Percentiles rank a stretch among this genome's conserved stretches.
phyloP scores from a whole-genome alignment of 2,113 vertebrate species.

The Okapia johnstoni region DNA sequence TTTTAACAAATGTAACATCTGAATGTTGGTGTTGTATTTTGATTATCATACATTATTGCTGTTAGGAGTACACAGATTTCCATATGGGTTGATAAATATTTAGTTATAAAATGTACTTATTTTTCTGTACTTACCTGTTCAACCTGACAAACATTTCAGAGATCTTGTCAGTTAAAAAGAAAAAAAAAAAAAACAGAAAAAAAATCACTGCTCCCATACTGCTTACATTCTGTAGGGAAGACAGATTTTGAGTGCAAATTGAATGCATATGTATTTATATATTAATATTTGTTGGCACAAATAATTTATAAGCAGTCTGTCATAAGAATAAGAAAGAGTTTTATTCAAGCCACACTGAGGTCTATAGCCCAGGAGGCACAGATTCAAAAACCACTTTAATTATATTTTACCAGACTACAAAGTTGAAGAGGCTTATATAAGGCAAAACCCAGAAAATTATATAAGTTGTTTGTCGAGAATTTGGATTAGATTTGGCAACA shows the following conservation, averaged over 20 bases:
- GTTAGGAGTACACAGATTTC: background rate
- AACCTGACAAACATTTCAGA: background rate
- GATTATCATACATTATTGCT: background rate
- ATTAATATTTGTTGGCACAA: background rate
- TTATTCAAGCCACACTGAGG: background rate
- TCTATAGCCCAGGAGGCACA: background rate
- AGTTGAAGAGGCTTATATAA: background rate
- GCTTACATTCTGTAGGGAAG: background rate
- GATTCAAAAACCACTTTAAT: background rate
- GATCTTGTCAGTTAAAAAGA: background rate
- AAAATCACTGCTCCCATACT: background rate
- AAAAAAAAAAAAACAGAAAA: background rate
- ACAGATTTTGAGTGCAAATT: background rate
- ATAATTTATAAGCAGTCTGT: background rate
- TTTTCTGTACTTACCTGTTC: background rate
- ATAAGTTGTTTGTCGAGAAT: background rate
- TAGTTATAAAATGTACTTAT: background rate
- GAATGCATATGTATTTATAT: background rate
- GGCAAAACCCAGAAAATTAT: background rate
- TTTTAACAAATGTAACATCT: background rate
- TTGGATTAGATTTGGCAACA: background rate
- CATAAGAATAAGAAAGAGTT: background rate
- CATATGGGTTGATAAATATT: background rate
- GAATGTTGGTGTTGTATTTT: background rate
- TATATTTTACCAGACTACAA: background rate